Percentiles rank a stretch among this genome's conserved stretches.
These are phyloP conservation scores for Trypoxylon attenuatum DNA, from an alignment of 2,888 invertebrate genomes.

Conservation along the genomic window DNA sequence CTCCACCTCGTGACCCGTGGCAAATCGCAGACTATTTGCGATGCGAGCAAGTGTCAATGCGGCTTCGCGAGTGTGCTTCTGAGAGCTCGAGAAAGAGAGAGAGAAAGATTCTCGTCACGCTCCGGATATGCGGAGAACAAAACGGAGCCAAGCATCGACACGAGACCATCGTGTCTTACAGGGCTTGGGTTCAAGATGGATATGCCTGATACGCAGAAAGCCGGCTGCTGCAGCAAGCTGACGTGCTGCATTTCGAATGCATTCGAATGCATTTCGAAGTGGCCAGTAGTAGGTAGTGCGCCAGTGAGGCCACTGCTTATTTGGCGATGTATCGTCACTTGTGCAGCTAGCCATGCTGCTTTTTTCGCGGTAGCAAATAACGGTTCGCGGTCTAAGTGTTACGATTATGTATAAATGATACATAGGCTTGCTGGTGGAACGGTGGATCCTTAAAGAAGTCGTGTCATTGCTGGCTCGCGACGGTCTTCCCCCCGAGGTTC, in stretches of 20 bases:
- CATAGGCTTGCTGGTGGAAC: not conserved
- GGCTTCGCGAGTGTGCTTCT: not conserved
- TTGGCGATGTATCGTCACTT: slow-evolving; percentile 17
- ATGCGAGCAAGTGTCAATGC: slow-evolving; percentile 7
- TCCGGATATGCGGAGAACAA: slow-evolving; percentile 32
- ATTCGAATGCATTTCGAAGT: not conserved
- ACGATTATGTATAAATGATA: slow-evolving; percentile 32
- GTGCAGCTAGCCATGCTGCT: slow-evolving; percentile 18
- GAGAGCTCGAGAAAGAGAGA: too few relatives aligned
- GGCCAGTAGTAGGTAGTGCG: slow-evolving; percentile 14
- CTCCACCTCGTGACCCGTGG: slow-evolving; percentile 48
- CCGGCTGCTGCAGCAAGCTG: slow-evolving; percentile 2
- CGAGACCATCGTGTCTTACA: slow-evolving; percentile 44
- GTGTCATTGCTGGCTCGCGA: not conserved
- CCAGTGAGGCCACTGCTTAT: not conserved
- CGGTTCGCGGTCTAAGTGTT: slow-evolving; percentile 20
- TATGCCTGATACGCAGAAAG: slow-evolving; percentile 38
- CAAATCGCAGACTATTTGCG: not conserved
- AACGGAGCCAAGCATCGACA: slow-evolving; percentile 52
- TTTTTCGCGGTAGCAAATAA: slow-evolving; percentile 33
- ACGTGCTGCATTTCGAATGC: slow-evolving; percentile 36
- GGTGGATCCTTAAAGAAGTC: not conserved
- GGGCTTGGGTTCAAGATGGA: slow-evolving; percentile 49
- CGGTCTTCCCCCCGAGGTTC: too few relatives aligned
- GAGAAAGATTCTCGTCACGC: slow-evolving; percentile 30